phyloP scores from a whole-genome alignment of 2,113 vertebrate genomes.

The Grantiella picta region DNA sequence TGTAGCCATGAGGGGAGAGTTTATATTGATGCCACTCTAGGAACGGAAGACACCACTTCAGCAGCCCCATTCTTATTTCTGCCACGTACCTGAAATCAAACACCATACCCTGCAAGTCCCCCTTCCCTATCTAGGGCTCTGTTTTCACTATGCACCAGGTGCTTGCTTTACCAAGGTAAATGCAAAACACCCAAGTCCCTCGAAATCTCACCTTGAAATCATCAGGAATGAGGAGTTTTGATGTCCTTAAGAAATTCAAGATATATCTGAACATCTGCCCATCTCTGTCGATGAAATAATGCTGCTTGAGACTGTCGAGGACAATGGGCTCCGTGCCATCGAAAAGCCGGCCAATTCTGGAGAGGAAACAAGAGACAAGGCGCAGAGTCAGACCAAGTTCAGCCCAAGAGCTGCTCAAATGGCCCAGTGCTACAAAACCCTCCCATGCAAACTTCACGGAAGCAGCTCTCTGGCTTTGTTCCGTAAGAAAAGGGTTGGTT shows the following conservation, averaged over 20 bases:
- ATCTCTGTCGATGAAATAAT: constrained; percentile 99
- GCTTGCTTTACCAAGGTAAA: background rate
- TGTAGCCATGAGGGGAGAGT: background rate
- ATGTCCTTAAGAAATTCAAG: constrained; percentile 98
- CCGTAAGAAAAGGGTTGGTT: background rate
- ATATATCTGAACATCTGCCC: constrained; percentile 99
- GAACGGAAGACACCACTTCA: background rate
- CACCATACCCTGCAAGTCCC: background rate
- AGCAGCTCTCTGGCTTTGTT: background rate
- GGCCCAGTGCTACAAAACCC: fast-evolving
- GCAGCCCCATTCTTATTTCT: background rate
- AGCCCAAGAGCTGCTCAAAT: background rate
- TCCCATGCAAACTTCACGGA: fast-evolving
- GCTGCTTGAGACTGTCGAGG: constrained; percentile 98
- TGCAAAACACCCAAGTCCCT: background rate
- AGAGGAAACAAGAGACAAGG: constrained; percentile 35
- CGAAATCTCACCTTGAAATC: constrained; percentile 95
- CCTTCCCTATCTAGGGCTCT: background rate
- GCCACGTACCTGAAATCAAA: background rate
- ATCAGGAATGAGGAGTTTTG: constrained; percentile 97
- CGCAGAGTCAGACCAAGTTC: constrained; percentile 31
- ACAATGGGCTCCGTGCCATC: constrained; percentile 99
- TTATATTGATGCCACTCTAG: background rate
- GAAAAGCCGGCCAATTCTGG: constrained; percentile 95
- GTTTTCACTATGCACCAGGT: background rate